Conservation (phyloP, 2,113 vertebrate species). For the Aix galericulata region DNA sequence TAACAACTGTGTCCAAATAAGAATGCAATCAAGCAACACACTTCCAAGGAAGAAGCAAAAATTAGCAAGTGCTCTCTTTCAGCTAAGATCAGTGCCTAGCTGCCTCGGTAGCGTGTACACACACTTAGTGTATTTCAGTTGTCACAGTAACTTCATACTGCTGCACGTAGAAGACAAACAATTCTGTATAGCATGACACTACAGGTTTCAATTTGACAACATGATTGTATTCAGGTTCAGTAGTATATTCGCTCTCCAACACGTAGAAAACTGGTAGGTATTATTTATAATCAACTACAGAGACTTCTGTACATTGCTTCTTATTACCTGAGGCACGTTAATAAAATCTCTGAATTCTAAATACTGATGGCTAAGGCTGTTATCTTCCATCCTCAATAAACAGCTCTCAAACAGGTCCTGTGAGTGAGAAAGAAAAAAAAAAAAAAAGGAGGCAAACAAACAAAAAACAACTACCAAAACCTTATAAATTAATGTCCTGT, state of each 20-base stretch:
- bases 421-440: background rate
- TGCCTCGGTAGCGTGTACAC: background rate
- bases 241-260: background rate
- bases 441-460: too few relatives aligned
- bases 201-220: background rate
- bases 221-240: background rate
- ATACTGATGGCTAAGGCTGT: conserved; percentile 81
- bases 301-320: background rate
- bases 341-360: conserved; percentile 86
- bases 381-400: conserved; percentile 83
- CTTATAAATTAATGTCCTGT: background rate
- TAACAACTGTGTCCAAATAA: background rate
- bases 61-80: background rate
- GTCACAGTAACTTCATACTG: background rate
- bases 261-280: background rate
- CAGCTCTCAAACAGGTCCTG: conserved; percentile 87
- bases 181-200: background rate
- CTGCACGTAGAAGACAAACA: background rate
- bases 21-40: background rate
- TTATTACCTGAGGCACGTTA: conserved; percentile 83
- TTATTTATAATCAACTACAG: background rate
- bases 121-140: background rate
- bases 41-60: background rate
- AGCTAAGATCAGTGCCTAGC: background rate
- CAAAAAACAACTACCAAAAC: background rate